These are phyloP conservation scores for Macheiramphus alcinus DNA, from an alignment of 2,113 vertebrate species.

Conservation along the genomic window DNA sequence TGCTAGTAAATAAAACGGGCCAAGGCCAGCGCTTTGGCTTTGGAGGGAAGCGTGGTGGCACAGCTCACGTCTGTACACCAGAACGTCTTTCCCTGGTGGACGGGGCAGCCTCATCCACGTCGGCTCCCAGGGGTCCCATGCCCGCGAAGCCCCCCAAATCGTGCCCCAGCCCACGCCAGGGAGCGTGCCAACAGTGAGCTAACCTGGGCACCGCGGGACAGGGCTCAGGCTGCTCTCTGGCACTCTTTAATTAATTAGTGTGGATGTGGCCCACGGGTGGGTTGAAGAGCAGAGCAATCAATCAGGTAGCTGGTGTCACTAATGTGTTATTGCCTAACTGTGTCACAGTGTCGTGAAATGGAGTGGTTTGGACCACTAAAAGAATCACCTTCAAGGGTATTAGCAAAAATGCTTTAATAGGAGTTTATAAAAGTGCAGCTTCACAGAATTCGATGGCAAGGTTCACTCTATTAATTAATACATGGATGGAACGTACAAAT, in stretches of 20 bases:
- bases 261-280: not conserved
- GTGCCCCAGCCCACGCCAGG: too few species aligned
- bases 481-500: too few species aligned
- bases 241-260: not conserved
- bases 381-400: too few species aligned
- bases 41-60: not conserved
- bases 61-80: not conserved
- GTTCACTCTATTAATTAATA: too few species aligned
- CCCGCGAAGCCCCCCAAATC: fast-evolving
- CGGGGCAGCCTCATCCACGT: not conserved
- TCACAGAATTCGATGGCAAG: too few species aligned
- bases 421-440: too few species aligned
- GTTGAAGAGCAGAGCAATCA: not conserved
- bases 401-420: too few species aligned
- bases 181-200: not conserved
- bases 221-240: not conserved
- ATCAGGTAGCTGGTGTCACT: not conserved
- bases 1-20: not conserved
- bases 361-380: too few species aligned
- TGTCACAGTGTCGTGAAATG: too few species aligned
- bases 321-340: too few species aligned
- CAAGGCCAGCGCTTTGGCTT: not conserved
- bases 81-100: not conserved
- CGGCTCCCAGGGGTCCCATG: not conserved
- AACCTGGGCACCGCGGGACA: not conserved